Conservation (phyloP, 1,140 invertebrate genomes). For the Aphelenchoides besseyi region DNA sequence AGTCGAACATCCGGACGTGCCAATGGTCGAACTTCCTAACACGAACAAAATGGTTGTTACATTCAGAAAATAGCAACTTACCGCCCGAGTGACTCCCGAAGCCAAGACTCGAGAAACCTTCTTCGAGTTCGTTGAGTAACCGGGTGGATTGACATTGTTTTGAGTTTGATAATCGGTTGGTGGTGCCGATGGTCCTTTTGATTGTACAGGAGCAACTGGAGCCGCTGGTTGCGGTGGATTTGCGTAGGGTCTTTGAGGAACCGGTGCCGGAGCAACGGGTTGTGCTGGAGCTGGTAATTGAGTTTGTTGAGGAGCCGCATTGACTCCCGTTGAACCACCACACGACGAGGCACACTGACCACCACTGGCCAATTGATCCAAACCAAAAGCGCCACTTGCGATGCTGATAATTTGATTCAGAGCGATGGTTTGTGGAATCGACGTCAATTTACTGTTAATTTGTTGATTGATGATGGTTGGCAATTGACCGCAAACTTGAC, state of each 20-base stretch:
- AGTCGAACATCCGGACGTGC: conserved; percentile 8
- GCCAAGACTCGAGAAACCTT: conserved; percentile 4
- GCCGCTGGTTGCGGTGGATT: not conserved
- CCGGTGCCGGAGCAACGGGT: conserved; percentile 17
- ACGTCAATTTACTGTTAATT: conserved; percentile 52
- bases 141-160: not conserved
- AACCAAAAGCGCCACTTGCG: conserved; percentile 39
- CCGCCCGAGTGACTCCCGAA: conserved; percentile 1
- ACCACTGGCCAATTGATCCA: conserved; percentile 28
- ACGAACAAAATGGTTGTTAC: not conserved
- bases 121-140: conserved; percentile 12
- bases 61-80: not conserved
- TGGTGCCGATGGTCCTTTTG: conserved; percentile 6
- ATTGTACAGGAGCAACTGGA: conserved; percentile 1
- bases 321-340: not conserved
- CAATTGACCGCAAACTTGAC: conserved; percentile 49
- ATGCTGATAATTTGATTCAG: conserved; percentile 50
- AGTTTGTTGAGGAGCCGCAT: conserved; percentile 5
- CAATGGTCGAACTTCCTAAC: conserved; percentile 3
- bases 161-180: conserved; percentile 9
- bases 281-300: conserved; percentile 25
- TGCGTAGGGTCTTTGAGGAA: conserved; percentile 16
- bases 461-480: conserved; percentile 53
- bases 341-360: conserved; percentile 20
- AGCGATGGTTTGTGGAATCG: conserved; percentile 53